Evolutionary conservation across 2,797 vertebrate genomes (phyloP).

Genomic region (Gymnothorax javanicus): DNA sequence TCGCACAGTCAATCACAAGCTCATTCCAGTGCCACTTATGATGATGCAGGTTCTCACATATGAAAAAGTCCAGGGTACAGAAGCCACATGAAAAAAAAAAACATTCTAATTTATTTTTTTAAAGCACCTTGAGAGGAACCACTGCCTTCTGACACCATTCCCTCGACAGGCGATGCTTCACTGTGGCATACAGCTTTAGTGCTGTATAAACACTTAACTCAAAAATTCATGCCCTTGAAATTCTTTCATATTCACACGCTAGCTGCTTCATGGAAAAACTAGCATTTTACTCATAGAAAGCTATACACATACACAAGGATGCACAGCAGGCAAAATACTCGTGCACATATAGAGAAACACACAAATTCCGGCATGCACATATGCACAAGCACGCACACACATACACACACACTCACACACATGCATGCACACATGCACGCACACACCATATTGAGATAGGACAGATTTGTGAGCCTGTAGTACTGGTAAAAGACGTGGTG

Average conservation of each 20-base stretch:
- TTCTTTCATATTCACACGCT: not conserved
- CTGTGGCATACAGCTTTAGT: not conserved
- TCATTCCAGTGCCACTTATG: not conserved
- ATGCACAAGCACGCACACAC: not conserved
- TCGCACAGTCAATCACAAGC: not conserved
- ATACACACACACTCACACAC: not conserved
- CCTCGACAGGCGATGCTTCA: not conserved
- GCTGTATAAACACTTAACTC: not conserved
- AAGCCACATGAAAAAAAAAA: not conserved
- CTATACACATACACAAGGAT: not conserved
- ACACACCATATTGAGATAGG: not conserved
- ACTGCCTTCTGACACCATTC: not conserved
- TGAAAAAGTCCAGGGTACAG: not conserved
- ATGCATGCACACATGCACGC: not conserved
- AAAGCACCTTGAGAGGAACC: not conserved
- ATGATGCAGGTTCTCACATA: not conserved
- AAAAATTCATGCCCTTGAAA: not conserved
- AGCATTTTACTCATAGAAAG: not conserved
- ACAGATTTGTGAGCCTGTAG: not conserved
- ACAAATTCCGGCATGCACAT: not conserved
- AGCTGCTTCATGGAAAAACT: not conserved
- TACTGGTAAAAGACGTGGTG: not conserved
- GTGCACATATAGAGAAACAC: not conserved
- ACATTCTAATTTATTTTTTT: not conserved
- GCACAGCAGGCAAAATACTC: not conserved